These are phyloP conservation scores for Hippopotamus amphibius DNA, from an alignment of 2,113 vertebrate species.

Conservation along the genomic window DNA sequence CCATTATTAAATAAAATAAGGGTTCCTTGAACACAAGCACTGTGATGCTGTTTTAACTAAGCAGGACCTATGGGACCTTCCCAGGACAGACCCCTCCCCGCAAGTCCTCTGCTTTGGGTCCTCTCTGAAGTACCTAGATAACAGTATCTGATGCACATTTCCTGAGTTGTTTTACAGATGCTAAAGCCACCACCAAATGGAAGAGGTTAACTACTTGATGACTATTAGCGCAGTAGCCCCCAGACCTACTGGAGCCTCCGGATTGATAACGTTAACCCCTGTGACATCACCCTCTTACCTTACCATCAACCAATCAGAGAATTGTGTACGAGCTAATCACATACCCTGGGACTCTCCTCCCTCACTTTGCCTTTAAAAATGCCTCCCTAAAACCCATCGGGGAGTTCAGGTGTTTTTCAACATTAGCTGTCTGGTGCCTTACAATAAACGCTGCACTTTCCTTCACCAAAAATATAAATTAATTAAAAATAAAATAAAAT, in stretches of 20 bases:
- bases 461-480: not conserved
- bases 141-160: not conserved
- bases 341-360: not conserved
- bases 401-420: not conserved
- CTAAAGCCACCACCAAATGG: not conserved
- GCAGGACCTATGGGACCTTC: not conserved
- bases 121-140: not conserved
- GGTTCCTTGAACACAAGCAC: not conserved
- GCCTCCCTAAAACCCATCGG: not conserved
- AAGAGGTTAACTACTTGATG: not conserved
- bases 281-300: not conserved
- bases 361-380: not conserved
- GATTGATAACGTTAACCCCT: not conserved
- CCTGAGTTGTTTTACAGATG: not conserved
- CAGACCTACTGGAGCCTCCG: not conserved
- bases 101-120: not conserved
- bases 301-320: not conserved
- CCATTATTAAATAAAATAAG: not conserved
- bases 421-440: not conserved
- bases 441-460: not conserved
- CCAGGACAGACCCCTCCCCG: not conserved
- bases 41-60: not conserved
- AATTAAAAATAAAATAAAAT: not conserved
- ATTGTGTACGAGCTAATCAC: not conserved
- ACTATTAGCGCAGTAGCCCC: not conserved